Evolutionary conservation across 2,797 vertebrate genomes (phyloP), one percentile per base, ranked within the genome.

Genomic region (Dryobates pubescens): DNA sequence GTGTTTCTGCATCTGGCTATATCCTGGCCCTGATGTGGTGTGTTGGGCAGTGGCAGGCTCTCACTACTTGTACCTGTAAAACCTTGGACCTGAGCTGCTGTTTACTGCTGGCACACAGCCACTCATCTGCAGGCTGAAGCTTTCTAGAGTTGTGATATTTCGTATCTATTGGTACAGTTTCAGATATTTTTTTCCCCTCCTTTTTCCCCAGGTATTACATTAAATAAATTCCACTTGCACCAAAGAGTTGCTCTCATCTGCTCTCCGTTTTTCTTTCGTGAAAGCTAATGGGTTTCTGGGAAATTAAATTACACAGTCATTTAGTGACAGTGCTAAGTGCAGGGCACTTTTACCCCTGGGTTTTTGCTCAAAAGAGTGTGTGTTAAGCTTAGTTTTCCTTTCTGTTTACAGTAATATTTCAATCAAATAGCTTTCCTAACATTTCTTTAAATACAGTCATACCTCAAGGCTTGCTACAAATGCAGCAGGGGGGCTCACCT

Each of bases 251-350:
- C 94, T 96, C 93, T 98, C 96, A 95, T 97, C 96, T 96, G 95
- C 94, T 97, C 97, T 97, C 97, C 93, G 95, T 98, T 97, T 97
- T 96, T 94, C 96, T 97, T 97, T 97, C 95, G 97, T 97, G 95
- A 94, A 98, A 95, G 92, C 94, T 98, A 98, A 97, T 97, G 95
- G 92, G 79, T 98, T 98, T 97, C 95, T 96, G 96, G 95, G 96
- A 98, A 98, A 98, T 98, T 96, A 97, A 98, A 97, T 98, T 97
- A 97, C 93, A 92, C 90, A 96, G 89, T 97, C 90, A 94, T 97
- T 98, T 97, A 97, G 95, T 95, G 96, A 94, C 94, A 96, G 92
- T 81, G 93, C 95, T 96, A 97, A 97, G 92, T 96, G 93, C 92
- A 95, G 93, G 95, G 88, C 88, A 83, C 96, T 96, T 95, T 95